These are phyloP conservation scores for Teleogryllus occipitalis DNA, from an alignment of 1,140 invertebrate species.

Conservation along the genomic window DNA sequence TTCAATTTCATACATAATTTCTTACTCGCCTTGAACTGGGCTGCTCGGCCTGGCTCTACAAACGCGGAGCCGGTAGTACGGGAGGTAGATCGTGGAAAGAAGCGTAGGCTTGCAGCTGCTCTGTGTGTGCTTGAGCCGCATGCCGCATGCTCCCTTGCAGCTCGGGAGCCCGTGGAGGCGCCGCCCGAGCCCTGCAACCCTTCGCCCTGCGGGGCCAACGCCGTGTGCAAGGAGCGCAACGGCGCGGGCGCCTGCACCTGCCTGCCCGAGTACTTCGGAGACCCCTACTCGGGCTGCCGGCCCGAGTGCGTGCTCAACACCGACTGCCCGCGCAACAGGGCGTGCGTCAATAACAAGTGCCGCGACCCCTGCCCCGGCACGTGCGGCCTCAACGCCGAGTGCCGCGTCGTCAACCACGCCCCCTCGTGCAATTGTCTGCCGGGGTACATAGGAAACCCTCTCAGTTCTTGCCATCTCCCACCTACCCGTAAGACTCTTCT, in stretches of 20 bases:
- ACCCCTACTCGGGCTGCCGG: slow-evolving; percentile 55
- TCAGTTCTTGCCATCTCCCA: slow-evolving; percentile 47
- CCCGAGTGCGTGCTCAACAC: slow-evolving; percentile 68
- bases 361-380: slow-evolving; percentile 64
- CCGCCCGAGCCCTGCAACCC: slow-evolving; percentile 51
- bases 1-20: too few species aligned
- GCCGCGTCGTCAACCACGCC: slow-evolving; percentile 63
- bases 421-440: slow-evolving; percentile 62
- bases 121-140: too few species aligned
- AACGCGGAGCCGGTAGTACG: too few species aligned
- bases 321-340: slow-evolving; percentile 58
- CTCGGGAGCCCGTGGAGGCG: slow-evolving; percentile 24
- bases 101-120: too few species aligned
- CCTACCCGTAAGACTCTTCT: slow-evolving; percentile 23
- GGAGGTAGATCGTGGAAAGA: too few species aligned
- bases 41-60: too few species aligned
- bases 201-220: slow-evolving; percentile 62
- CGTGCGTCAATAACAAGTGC: slow-evolving; percentile 66
- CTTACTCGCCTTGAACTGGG: too few species aligned
- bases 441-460: slow-evolving; percentile 68
- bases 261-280: slow-evolving; percentile 53
- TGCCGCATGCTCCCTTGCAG: background rate
- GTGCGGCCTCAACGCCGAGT: slow-evolving; percentile 65
- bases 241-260: slow-evolving; percentile 63
- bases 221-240: slow-evolving; percentile 54